phyloP scores from a whole-genome alignment of 2,888 invertebrate species.

The Axea sp. region DNA sequence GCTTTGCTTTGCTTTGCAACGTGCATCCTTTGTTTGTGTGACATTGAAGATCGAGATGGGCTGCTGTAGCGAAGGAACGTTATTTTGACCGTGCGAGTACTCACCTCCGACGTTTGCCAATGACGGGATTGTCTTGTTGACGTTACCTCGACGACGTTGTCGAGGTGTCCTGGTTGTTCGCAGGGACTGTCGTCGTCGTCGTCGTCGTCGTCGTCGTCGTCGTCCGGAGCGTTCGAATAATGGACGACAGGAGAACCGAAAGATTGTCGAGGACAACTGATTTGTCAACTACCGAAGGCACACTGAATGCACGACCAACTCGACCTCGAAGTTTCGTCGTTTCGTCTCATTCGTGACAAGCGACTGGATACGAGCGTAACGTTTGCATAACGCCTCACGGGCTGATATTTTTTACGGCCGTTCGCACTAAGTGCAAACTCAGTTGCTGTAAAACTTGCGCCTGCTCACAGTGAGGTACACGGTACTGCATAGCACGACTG shows the following conservation, averaged over 20 bases:
- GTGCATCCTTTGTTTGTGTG: too few species aligned
- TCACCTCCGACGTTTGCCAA: constrained; percentile 28
- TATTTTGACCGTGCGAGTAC: too few species aligned
- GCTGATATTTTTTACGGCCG: constrained; percentile 9
- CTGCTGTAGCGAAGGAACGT: too few species aligned
- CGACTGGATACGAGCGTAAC: constrained; percentile 16
- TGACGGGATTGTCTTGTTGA: constrained; percentile 23
- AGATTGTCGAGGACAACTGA: constrained; percentile 27
- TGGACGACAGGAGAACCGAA: constrained; percentile 15
- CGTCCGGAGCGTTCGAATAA: constrained; percentile 3
- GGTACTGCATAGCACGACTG: too few species aligned
- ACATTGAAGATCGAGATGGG: too few species aligned
- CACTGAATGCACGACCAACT: constrained; percentile 39
- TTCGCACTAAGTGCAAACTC: constrained; percentile 28
- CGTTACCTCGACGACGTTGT: constrained; percentile 18
- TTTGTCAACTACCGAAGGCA: constrained; percentile 50
- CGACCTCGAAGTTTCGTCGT: constrained; percentile 26
- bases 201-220: too few species aligned
- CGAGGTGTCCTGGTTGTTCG: constrained; percentile 14
- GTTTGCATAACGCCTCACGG: constrained; percentile 20
- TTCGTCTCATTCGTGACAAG: constrained; percentile 43
- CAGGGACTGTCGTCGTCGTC: too few species aligned
- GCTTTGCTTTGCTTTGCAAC: too few species aligned
- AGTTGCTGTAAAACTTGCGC: constrained; percentile 16
- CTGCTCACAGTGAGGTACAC: constrained; percentile 17